These are phyloP conservation scores for Plagiodera versicolora DNA, from an alignment of 2,888 invertebrate genomes.

Conservation along the genomic window DNA sequence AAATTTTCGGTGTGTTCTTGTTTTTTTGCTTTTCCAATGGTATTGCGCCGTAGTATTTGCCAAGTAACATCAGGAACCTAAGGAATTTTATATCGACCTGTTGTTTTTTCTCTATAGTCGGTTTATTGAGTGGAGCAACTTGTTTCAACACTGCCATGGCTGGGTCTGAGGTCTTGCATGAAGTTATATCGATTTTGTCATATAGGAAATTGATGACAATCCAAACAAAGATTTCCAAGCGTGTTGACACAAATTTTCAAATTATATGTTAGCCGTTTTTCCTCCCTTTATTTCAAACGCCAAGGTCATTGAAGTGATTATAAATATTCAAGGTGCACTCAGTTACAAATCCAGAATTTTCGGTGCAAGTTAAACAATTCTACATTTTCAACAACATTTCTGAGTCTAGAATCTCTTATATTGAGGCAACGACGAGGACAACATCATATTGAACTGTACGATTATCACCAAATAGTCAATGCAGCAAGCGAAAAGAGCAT, in stretches of 20 bases:
- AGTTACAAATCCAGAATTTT: no score
- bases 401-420: background rate
- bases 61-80: background rate
- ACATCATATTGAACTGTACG: background rate
- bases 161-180: background rate
- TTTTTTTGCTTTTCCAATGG: background rate
- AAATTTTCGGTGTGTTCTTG: background rate
- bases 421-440: background rate
- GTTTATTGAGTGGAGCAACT: background rate
- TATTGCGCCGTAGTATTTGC: background rate
- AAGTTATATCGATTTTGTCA: no score
- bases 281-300: no score
- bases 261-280: no score
- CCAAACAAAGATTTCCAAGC: no score
- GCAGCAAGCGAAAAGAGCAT: background rate
- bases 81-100: background rate
- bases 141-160: background rate
- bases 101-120: background rate
- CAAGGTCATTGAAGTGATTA: no score
- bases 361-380: no score
- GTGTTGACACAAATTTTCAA: no score
- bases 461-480: background rate
- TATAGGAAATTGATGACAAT: no score
- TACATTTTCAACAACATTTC: background rate
- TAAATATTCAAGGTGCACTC: no score